These are phyloP conservation scores for Ectobius pallidus DNA, from an alignment of 2,888 invertebrate species.

Conservation along the genomic window DNA sequence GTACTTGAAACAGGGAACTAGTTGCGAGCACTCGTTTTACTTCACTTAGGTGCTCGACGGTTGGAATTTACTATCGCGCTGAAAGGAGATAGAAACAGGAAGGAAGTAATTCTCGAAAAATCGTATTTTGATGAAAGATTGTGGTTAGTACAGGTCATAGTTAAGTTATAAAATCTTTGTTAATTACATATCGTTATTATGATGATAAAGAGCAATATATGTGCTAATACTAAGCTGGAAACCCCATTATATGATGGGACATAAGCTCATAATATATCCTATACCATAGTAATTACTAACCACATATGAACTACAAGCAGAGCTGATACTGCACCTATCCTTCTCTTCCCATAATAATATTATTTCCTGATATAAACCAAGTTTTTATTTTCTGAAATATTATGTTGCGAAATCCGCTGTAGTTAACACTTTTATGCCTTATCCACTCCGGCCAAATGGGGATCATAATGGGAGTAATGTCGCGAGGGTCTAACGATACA, in stretches of 20 bases:
- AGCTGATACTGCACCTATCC: neutral
- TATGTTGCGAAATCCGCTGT: neutral
- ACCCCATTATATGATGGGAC: neutral
- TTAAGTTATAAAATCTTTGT: no score
- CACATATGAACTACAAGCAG: neutral
- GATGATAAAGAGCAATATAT: neutral
- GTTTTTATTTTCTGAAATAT: neutral
- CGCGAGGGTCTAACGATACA: neutral
- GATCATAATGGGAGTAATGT: constrained; percentile 10
- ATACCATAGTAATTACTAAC: neutral
- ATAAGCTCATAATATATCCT: neutral
- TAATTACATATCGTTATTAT: no score
- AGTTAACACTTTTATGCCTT: constrained; percentile 17
- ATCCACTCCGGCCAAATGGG: neutral
- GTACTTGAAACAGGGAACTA: no score
- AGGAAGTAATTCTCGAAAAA: no score
- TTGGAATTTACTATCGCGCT: no score
- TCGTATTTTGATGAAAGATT: no score
- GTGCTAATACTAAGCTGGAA: neutral
- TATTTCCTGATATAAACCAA: neutral
- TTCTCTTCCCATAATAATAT: neutral
- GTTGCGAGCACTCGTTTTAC: no score
- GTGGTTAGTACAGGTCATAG: no score
- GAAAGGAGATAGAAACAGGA: no score
- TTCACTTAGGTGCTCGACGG: no score